Evolutionary conservation across 2,888 invertebrate genomes (phyloP).

Genomic region (Clanis bilineata): DNA sequence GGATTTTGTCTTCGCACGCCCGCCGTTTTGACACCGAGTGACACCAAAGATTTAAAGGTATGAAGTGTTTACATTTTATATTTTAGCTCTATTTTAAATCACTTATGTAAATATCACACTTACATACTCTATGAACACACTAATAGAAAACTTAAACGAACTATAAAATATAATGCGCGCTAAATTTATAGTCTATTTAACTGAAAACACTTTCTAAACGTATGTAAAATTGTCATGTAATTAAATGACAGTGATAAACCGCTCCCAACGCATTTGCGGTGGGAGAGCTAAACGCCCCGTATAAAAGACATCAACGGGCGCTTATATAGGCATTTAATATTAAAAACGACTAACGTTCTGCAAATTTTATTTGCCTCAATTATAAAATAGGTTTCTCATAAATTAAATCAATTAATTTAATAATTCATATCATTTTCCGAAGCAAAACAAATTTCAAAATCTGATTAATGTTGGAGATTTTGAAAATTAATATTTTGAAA

Average conservation of each 20-base stretch:
- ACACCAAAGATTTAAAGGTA: constrained; percentile 77
- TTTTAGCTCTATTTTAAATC: constrained; percentile 27
- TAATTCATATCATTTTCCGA: background rate
- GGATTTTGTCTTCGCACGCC: constrained; percentile 55
- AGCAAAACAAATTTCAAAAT: background rate
- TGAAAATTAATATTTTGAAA: background rate
- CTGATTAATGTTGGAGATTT: too few relatives aligned
- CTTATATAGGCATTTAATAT: background rate
- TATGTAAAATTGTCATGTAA: background rate
- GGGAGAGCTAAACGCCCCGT: constrained; percentile 12
- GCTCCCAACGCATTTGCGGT: background rate
- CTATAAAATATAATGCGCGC: constrained; percentile 1
- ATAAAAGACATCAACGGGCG: constrained; percentile 71
- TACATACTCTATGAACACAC: background rate
- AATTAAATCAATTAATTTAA: background rate
- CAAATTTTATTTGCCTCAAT: background rate
- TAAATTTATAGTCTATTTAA: background rate
- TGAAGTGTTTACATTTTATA: constrained; percentile 39
- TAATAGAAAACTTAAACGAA: background rate
- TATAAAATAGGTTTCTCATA: background rate
- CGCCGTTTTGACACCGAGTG: constrained; percentile 36
- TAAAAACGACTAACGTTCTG: background rate
- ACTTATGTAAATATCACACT: constrained; percentile 22
- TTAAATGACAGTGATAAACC: background rate
- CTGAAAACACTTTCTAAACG: background rate